A percentile compares a stretch with the other conserved stretches of the same genome.
phyloP scores from a whole-genome alignment of 2,797 vertebrate genomes.

The Arctocebus calabarensis region DNA sequence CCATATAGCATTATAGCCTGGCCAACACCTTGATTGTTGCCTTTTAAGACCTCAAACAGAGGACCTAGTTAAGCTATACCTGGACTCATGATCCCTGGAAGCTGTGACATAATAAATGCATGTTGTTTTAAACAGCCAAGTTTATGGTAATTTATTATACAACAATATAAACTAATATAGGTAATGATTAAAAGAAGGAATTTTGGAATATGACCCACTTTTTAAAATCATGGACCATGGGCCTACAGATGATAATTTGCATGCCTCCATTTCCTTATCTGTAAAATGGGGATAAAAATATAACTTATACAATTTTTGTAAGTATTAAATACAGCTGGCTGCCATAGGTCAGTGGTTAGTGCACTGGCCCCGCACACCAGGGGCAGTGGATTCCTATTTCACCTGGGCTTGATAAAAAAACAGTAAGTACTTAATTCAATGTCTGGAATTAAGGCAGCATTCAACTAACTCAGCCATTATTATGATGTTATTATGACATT shows the following conservation, averaged over 20 bases:
- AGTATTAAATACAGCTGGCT: background rate
- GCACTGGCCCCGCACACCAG: too few species aligned
- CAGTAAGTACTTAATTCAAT: background rate
- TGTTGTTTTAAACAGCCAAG: background rate
- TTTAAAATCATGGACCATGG: background rate
- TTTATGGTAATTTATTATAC: background rate
- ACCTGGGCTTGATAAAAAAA: too few species aligned
- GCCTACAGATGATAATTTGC: background rate
- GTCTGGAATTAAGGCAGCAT: background rate
- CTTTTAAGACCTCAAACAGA: background rate
- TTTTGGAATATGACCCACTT: background rate
- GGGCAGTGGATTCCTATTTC: too few species aligned
- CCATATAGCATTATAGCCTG: background rate
- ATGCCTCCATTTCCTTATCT: background rate
- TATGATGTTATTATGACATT: background rate
- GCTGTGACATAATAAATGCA: background rate
- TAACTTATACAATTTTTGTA: background rate
- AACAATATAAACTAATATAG: background rate
- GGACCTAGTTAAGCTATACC: background rate
- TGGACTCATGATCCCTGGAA: background rate
- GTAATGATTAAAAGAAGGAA: background rate
- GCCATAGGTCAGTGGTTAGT: too few species aligned
- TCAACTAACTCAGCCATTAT: background rate
- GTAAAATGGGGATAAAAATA: background rate
- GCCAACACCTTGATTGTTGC: background rate